A percentile compares a stretch with the other conserved stretches of the same genome.
Conservation (phyloP, 2,113 vertebrate genomes). For the Rafetus swinhoei region DNA sequence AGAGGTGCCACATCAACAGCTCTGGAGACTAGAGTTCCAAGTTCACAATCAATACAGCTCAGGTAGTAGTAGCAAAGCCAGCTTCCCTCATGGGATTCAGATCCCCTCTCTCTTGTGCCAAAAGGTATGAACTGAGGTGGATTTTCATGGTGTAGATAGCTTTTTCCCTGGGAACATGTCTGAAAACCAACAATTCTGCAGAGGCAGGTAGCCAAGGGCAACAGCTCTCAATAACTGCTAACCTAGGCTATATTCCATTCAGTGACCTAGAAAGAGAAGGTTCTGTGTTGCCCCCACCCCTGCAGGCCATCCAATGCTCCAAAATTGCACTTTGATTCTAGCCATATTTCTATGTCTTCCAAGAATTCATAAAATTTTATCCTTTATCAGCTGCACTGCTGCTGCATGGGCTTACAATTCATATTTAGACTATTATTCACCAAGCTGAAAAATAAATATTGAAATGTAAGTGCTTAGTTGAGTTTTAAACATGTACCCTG, state of each 20-base stretch:
- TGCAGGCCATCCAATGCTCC: neutral
- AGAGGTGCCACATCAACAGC: neutral
- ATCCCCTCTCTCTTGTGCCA: neutral
- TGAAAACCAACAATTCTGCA: neutral
- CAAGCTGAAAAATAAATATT: slow-evolving; percentile 63
- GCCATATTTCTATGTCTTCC: neutral
- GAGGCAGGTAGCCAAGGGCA: neutral
- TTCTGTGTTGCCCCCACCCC: neutral
- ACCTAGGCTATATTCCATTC: neutral
- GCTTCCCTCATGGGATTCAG: neutral
- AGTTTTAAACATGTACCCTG: slow-evolving; percentile 54
- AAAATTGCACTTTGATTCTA: neutral
- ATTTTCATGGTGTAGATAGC: slow-evolving; percentile 25
- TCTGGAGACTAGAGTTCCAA: neutral
- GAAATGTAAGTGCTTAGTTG: slow-evolving; percentile 52
- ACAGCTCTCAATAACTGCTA: neutral
- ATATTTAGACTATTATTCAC: slow-evolving; percentile 48
- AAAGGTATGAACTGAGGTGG: neutral
- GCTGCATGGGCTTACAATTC: slow-evolving; percentile 15
- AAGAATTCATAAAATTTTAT: neutral
- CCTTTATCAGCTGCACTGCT: slow-evolving; percentile 9
- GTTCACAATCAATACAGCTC: neutral
- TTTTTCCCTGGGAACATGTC: neutral
- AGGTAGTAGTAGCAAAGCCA: neutral
- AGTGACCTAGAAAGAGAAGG: neutral